Percentiles rank a stretch among this genome's conserved stretches.
phyloP scores from a whole-genome alignment of 2,797 vertebrate genomes.

The Myotis vivesi region DNA sequence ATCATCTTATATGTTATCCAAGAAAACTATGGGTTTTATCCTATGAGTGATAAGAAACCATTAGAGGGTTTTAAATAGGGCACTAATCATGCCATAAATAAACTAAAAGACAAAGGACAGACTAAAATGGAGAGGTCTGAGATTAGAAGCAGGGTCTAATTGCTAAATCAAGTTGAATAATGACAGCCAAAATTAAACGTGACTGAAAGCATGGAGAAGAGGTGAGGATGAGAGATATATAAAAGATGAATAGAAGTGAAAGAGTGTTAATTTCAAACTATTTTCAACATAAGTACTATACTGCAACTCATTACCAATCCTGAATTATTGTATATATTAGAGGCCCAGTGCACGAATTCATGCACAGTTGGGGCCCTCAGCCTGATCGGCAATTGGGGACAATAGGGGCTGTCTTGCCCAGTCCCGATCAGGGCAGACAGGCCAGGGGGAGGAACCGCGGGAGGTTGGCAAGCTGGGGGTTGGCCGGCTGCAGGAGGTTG shows the following conservation, averaged over 20 bases:
- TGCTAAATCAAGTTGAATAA: neutral
- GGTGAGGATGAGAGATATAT: neutral
- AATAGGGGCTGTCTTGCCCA: no score
- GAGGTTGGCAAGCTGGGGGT: no score
- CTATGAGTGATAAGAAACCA: neutral
- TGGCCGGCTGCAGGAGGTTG: no score
- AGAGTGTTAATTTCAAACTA: neutral
- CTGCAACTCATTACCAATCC: neutral
- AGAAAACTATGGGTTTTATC: neutral
- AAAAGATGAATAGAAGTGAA: neutral
- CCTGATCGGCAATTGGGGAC: no score
- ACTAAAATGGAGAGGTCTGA: neutral
- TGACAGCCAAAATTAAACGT: neutral
- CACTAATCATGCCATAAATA: neutral
- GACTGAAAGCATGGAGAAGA: no score
- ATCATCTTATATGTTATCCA: no score
- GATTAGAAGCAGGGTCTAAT: neutral
- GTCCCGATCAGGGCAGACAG: fast-evolving
- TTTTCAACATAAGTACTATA: neutral
- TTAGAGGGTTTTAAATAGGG: neutral
- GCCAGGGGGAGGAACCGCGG: no score
- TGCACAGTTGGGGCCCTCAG: no score
- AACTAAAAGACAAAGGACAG: neutral
- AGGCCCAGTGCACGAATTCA: no score
- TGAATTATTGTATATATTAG: neutral